These are phyloP conservation scores for Hirtodrosophila alboralis DNA, from an alignment of 2,888 invertebrate genomes.

Conservation along the genomic window DNA sequence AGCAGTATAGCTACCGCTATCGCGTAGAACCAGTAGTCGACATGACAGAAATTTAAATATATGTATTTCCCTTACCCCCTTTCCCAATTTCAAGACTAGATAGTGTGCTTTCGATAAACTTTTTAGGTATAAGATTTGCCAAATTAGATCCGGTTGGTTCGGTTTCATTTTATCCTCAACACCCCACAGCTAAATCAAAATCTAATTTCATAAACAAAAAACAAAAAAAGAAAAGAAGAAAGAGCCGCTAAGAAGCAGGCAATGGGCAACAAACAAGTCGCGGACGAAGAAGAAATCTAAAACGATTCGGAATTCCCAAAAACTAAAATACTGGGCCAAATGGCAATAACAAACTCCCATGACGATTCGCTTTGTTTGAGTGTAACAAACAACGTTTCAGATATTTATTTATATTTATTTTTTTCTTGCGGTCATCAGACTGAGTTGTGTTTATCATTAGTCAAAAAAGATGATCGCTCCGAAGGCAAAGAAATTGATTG, in stretches of 20 bases:
- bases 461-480: conserved; percentile 43
- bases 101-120: conserved; percentile 42
- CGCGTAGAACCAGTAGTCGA: conserved; percentile 75
- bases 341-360: conserved; percentile 66
- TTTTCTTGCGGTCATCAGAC: conserved; percentile 25
- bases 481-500: conserved; percentile 63
- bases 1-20: conserved; percentile 19
- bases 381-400: conserved; percentile 59
- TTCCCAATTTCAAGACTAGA: conserved; percentile 1
- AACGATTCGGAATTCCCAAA: conserved; percentile 64
- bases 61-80: conserved; percentile 3
- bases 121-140: conserved; percentile 27
- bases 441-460: conserved; percentile 63
- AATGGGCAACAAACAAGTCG: conserved; percentile 31
- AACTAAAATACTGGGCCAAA: conserved; percentile 64
- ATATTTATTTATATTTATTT: conserved; percentile 2
- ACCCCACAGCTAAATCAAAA: conserved; percentile 37
- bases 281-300: conserved; percentile 52
- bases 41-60: conserved; percentile 22
- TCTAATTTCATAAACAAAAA: conserved; percentile 36
- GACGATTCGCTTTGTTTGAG: conserved; percentile 51
- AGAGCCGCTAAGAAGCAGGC: conserved; percentile 48
- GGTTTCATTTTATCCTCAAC: conserved; percentile 46
- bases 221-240: conserved; percentile 42
- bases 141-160: conserved; percentile 72